phyloP scores from a whole-genome alignment of 1,140 invertebrate species.

The Lepidurus apus region DNA sequence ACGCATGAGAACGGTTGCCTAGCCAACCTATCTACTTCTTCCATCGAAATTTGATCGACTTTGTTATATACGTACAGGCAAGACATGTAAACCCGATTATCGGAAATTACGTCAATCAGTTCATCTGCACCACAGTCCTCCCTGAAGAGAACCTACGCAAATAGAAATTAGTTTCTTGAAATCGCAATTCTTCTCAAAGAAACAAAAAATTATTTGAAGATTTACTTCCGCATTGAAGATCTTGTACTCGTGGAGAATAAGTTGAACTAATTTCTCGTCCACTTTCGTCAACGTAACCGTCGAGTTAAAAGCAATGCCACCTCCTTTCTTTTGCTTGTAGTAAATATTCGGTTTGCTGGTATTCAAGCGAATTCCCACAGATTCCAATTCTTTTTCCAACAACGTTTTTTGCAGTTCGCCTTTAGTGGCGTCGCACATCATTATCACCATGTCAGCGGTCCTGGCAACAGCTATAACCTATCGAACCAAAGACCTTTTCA shows the following conservation, averaged over 20 bases:
- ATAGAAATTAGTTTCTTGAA: background rate
- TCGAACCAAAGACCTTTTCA: background rate
- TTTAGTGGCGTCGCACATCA: constrained; percentile 98
- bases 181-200: background rate
- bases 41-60: constrained; percentile 99
- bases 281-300: constrained; percentile 88
- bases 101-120: constrained; percentile 97
- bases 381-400: constrained; percentile 88
- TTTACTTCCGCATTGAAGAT: constrained; percentile 95
- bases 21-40: constrained; percentile 95
- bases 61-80: constrained; percentile 99
- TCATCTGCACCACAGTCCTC: constrained; percentile 95
- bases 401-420: constrained; percentile 86
- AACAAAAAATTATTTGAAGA: background rate
- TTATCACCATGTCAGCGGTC: constrained; percentile 93
- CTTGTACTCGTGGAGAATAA: constrained; percentile 98
- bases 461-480: constrained; percentile 93
- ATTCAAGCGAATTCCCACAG: constrained; percentile 92
- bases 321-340: constrained; percentile 95
- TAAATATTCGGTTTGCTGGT: constrained; percentile 94
- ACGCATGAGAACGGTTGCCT: constrained; percentile 85
- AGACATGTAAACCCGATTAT: constrained; percentile 93
- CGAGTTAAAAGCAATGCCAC: constrained; percentile 97
- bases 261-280: constrained; percentile 96
- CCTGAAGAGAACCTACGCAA: constrained; percentile 69